A percentile compares a stretch with the other conserved stretches of the same genome.
Evolutionary conservation across 2,888 invertebrate species (phyloP).

Genomic region (Vesta saturnalis): DNA sequence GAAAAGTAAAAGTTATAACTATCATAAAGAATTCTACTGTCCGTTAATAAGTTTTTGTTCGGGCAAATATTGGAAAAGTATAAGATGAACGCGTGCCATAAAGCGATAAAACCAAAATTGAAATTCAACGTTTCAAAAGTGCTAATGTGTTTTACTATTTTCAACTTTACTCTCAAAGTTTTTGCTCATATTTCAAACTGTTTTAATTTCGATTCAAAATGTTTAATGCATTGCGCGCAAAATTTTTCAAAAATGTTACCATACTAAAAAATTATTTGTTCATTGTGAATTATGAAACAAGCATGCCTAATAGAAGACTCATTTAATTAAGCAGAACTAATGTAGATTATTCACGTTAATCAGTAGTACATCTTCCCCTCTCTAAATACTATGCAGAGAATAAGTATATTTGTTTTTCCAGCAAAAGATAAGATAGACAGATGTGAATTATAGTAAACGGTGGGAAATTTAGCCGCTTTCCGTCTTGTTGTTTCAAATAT

Average conservation of each 20-base stretch:
- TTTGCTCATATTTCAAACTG: conserved; percentile 31
- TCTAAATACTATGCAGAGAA: too few species aligned
- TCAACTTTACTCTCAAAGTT: conserved; percentile 43
- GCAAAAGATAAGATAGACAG: too few species aligned
- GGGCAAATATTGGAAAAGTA: conserved; percentile 49
- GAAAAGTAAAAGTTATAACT: conserved; percentile 22
- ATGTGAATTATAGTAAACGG: too few species aligned
- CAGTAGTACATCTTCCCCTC: too few species aligned
- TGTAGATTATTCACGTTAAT: too few species aligned
- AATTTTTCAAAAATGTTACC: conserved; percentile 55
- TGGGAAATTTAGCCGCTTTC: too few species aligned
- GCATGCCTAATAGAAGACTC: too few species aligned
- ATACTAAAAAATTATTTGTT: too few species aligned
- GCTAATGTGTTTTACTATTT: conserved; percentile 51
- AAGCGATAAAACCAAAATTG: conserved; percentile 60
- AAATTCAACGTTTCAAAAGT: conserved; percentile 59
- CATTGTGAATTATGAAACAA: too few species aligned
- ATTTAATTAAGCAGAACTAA: too few species aligned
- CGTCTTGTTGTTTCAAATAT: too few species aligned
- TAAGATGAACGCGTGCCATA: conserved; percentile 56
- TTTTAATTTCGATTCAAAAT: conserved; percentile 9
- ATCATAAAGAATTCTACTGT: conserved; percentile 30
- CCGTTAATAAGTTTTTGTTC: conserved; percentile 35
- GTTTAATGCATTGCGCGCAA: conserved; percentile 14
- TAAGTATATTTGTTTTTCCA: too few species aligned